Evolutionary conservation across 2,797 vertebrate genomes (phyloP), one percentile per base, ranked within the genome.

Genomic region (Peromyscus eremicus): DNA sequence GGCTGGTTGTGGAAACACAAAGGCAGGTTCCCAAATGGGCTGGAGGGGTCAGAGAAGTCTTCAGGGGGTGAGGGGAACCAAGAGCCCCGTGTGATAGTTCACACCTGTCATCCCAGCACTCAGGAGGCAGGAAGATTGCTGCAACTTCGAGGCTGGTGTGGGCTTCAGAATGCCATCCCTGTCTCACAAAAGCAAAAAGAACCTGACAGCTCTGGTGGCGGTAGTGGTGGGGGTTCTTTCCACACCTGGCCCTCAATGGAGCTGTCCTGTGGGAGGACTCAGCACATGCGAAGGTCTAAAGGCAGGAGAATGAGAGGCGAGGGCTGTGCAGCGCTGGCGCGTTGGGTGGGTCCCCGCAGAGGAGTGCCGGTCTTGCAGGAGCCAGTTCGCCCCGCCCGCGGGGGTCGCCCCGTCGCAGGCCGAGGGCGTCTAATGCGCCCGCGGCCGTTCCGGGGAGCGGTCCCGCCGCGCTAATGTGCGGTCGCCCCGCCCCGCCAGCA

Each of bases 381-480:
- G 96, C 97, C 89, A 83, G 13, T 37, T 73, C 90, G 17, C 92
- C 92, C 77, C 62, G 32, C 95, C 85, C 62, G n/a, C 77, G 49
- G 93, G 73, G 97, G 96, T 96, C 92, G 68, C 73, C 73, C 37
- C 55, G 46, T 60, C 57, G 23, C 60, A 52, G 90, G 81, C 34
- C 6, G 66, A 90, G 34, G 92, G 91, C 89, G 37, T 91, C 95
- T 96, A 96, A 97, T 97, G 97, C 85, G 95, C 96, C 52, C 57
- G 88, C 73, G 29, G 57, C 77, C 34, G 73, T 96, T 96, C 96
- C 95, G 96, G 97, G 96, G 96, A 95, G 97, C 27, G 91, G 96
- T 80, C 97, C 9, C 71, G 93, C 88, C n/a, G 85, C 84, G 94
- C 96, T 98, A 96, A 97, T 97, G 97, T 97, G 97, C 97, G 94